These are phyloP conservation scores for Nyctibius grandis DNA, from an alignment of 2,797 vertebrate species.

Conservation along the genomic window DNA sequence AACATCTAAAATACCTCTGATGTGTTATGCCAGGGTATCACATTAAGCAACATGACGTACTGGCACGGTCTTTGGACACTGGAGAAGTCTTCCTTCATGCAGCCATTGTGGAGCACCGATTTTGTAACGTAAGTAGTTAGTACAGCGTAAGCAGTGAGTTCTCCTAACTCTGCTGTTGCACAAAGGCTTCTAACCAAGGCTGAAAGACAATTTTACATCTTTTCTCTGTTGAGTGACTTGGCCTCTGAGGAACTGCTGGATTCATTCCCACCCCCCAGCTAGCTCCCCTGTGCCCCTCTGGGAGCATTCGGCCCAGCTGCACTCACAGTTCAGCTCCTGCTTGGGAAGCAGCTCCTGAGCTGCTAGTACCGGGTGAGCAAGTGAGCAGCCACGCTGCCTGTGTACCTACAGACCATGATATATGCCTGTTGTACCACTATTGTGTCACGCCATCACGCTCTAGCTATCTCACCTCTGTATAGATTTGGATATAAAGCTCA, in stretches of 20 bases:
- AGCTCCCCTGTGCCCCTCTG: neutral
- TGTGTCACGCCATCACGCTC: accelerated
- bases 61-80: neutral
- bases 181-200: neutral
- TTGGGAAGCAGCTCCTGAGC: neutral
- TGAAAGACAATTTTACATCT: neutral
- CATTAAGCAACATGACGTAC: accelerated
- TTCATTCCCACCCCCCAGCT: neutral
- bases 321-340: neutral
- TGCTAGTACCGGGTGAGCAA: neutral
- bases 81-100: neutral
- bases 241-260: neutral
- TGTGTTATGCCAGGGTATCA: neutral
- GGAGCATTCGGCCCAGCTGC: neutral
- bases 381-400: accelerated
- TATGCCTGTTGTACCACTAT: accelerated
- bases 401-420: accelerated
- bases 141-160: accelerated
- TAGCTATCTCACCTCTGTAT: accelerated
- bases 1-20: accelerated
- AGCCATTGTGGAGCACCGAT: neutral
- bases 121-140: accelerated
- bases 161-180: neutral
- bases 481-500: accelerated
- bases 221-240: neutral